Conservation (phyloP, 2,888 invertebrate species). For the Heliconius hortense region DNA sequence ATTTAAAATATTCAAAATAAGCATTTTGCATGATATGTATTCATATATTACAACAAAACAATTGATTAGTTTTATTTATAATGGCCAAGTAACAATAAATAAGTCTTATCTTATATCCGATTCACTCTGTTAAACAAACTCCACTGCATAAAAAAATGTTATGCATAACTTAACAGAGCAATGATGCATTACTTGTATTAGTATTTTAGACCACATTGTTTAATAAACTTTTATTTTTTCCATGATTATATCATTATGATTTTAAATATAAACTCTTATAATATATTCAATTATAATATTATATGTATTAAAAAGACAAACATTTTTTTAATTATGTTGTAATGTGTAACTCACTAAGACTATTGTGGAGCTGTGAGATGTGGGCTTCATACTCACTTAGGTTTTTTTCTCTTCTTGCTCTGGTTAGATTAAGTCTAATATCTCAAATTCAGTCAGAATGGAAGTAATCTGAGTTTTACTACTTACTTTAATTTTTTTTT, state of each 20-base stretch:
- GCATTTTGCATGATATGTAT: not conserved
- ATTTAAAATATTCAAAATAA: not conserved
- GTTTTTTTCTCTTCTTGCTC: no score
- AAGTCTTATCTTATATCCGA: slow-evolving; percentile 16
- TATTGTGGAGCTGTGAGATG: no score
- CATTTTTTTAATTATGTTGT: no score
- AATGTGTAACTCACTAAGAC: no score
- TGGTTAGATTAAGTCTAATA: no score
- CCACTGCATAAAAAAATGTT: slow-evolving; percentile 18
- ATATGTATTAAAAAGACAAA: no score
- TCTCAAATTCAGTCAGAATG: no score
- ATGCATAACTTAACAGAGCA: slow-evolving; percentile 18
- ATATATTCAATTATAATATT: not conserved
- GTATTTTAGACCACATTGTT: not conserved
- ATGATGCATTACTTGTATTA: slow-evolving; percentile 11
- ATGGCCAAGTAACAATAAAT: not conserved
- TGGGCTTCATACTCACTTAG: no score
- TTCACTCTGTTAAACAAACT: slow-evolving; percentile 24
- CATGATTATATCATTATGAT: not conserved
- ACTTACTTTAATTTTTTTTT: not conserved
- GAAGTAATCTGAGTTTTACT: no score
- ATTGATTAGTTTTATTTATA: not conserved
- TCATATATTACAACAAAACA: not conserved
- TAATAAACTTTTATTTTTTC: not conserved
- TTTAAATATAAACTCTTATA: not conserved